Conservation (phyloP, 1,140 invertebrate genomes). For the Gryllus bimaculatus region DNA sequence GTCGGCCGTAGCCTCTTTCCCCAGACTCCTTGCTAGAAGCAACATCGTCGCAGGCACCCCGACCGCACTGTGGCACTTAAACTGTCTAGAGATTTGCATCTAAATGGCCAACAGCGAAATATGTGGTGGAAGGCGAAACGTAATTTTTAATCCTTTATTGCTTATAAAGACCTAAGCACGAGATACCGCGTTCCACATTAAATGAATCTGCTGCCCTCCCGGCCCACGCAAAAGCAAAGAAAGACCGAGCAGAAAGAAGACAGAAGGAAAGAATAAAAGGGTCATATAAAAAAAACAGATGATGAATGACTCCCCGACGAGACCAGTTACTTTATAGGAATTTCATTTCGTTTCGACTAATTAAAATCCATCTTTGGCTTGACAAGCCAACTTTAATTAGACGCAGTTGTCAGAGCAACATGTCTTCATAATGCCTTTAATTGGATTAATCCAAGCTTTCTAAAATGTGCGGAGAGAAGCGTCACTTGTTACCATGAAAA, state of each 20-base stretch:
- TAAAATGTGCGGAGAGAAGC: background rate
- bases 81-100: background rate
- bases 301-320: background rate
- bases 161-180: background rate
- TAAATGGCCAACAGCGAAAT: background rate
- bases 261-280: background rate
- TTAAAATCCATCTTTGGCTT: background rate
- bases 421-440: conserved; percentile 5
- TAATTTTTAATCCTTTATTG: conserved; percentile 6
- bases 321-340: background rate
- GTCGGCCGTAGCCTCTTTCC: too few species aligned
- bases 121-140: background rate
- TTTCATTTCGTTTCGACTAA: conserved; percentile 1
- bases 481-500: background rate
- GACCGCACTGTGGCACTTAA: background rate
- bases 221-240: background rate
- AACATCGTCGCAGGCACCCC: background rate
- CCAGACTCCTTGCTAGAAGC: background rate
- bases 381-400: background rate
- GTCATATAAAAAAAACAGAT: background rate
- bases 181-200: background rate
- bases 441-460: background rate
- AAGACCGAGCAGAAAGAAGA: background rate
- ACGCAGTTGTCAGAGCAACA: background rate
- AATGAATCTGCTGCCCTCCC: background rate